Conservation (phyloP, 2,797 vertebrate genomes). For the Kryptolebias ocellatus region DNA sequence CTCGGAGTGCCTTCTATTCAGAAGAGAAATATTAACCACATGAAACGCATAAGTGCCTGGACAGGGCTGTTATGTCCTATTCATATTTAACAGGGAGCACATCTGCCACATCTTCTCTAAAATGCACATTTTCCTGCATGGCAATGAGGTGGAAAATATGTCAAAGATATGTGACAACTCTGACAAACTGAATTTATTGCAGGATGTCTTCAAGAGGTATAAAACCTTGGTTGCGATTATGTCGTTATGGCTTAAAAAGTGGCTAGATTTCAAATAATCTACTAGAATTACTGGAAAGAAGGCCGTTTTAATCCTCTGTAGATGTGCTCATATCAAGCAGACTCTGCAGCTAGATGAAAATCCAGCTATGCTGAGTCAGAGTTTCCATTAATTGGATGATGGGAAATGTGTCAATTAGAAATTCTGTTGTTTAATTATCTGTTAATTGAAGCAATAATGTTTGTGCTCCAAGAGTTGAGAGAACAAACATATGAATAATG, state of each 20-base stretch:
- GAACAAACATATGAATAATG: constrained; percentile 82
- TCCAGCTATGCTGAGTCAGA: constrained; percentile 66
- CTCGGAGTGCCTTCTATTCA: constrained; percentile 77
- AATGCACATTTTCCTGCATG: constrained; percentile 74
- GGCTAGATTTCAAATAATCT: constrained; percentile 56
- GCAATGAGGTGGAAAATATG: constrained; percentile 66
- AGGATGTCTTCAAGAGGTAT: constrained; percentile 42
- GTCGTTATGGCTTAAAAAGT: constrained; percentile 29
- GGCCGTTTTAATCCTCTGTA: constrained; percentile 40
- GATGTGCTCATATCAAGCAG: constrained; percentile 10
- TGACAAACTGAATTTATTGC: constrained; percentile 68
- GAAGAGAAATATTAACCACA: constrained; percentile 82
- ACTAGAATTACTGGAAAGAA: constrained; percentile 37
- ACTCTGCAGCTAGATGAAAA: constrained; percentile 42
- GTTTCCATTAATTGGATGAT: constrained; percentile 71
- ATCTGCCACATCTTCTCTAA: constrained; percentile 71
- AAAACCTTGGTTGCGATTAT: constrained; percentile 39
- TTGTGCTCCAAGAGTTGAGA: constrained; percentile 73
- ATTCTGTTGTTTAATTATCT: constrained; percentile 82
- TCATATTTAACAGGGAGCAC: constrained; percentile 81
- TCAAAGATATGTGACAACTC: constrained; percentile 63
- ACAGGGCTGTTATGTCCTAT: constrained; percentile 81
- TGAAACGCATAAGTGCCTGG: constrained; percentile 79
- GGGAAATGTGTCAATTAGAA: constrained; percentile 80
- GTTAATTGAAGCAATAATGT: constrained; percentile 82